A percentile compares a stretch with the other conserved stretches of the same genome.
phyloP scores from a whole-genome alignment of 2,113 vertebrate genomes.

The Bagarius yarrelli region DNA sequence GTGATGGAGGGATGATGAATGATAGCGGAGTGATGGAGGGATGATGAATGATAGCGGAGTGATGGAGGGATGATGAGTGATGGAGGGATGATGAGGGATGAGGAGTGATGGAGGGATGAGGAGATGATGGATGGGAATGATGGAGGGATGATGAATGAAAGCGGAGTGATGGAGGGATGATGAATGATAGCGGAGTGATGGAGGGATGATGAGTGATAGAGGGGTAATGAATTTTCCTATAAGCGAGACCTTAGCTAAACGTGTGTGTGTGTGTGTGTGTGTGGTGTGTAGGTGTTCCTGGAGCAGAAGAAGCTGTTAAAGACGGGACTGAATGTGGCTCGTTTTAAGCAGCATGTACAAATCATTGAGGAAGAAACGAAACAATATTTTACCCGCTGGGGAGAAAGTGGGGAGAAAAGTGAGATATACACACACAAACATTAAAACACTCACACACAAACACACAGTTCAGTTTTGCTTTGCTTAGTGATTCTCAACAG shows the following conservation, averaged over 20 bases:
- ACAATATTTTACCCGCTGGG: slow-evolving; percentile 91
- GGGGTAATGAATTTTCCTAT: too few species aligned
- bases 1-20: neutral
- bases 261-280: neutral
- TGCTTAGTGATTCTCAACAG: neutral
- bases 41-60: too few species aligned
- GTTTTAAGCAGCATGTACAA: slow-evolving; percentile 82
- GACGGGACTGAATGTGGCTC: slow-evolving; percentile 88
- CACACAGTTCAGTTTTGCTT: neutral
- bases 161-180: too few species aligned
- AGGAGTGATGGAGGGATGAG: too few species aligned
- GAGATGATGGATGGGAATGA: too few species aligned
- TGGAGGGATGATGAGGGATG: too few species aligned
- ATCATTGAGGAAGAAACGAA: slow-evolving; percentile 90
- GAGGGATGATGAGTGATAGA: too few species aligned
- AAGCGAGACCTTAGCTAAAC: too few species aligned
- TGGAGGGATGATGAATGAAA: neutral
- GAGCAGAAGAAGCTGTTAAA: slow-evolving; percentile 99
- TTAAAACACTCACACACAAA: neutral
- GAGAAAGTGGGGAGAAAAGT: slow-evolving; percentile 89
- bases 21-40: neutral
- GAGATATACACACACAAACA: slow-evolving; percentile 53
- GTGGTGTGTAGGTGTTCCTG: slow-evolving; percentile 81
- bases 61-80: too few species aligned
- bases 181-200: too few species aligned